Evolutionary conservation across 1,140 invertebrate species (phyloP), one percentile per base, ranked within the genome.

Genomic region (Drosophila grimshawi): DNA sequence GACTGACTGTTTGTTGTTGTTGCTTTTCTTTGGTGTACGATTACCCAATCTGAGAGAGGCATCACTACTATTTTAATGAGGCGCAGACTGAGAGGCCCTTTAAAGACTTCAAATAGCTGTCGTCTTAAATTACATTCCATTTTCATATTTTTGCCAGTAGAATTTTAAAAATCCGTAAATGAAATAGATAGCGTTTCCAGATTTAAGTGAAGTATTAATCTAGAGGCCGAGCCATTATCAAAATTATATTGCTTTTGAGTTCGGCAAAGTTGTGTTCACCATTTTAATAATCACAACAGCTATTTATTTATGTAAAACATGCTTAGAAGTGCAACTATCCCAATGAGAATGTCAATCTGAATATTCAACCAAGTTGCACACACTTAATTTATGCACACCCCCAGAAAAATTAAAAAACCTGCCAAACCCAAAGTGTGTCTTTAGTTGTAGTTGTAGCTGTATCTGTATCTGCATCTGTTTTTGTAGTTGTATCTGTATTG

Each of bases 301-400:
- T 10, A 33, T 4, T 7, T 49, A 29, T 7, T 2, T 29, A 0
- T 27, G 7, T 33, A 27, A 6, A 7, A 5, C 0, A 41, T 55
- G n/a, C 39, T 62, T 62, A 11, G 11, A 39, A 11, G 32, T 33
- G 35, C n/a, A 39, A 61, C 32, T 49, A 27, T 49, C 5, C 1
- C 30, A 46, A 33, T 49, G 8, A 56, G 39, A 73, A 55, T 67
- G 33, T 57, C 72, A 63, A 70, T 62, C 37, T 33, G 37, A 41
- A 48, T 66, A 48, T 62, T 74, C 35, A 46, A 61, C 32, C 52
- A 35, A 69, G 56, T 78, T 45, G 30, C 64, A 11, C 49, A 39
- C 46, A 46, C 59, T 39, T 49, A 86, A 86, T 78, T 86, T 86
- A 85, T 85, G 69, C 78, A 85, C 81, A 61, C 81, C 81, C 78